Evolutionary conservation across 1,140 invertebrate genomes (phyloP).

Genomic region (Drosophila kepulauana): DNA sequence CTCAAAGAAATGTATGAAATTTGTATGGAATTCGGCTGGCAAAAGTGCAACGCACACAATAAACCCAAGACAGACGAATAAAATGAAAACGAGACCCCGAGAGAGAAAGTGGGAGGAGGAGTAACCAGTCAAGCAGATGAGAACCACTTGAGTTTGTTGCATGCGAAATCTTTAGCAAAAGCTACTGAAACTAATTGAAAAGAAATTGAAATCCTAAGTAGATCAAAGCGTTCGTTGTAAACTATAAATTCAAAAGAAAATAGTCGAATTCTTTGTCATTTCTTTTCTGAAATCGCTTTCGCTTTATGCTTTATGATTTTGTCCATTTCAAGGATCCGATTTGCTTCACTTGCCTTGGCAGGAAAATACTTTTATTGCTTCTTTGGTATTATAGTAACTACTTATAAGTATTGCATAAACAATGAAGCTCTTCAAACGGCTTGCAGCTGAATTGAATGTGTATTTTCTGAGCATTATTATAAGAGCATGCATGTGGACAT

Average conservation of each 20-base stretch:
- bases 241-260: not conserved
- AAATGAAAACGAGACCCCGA: not conserved
- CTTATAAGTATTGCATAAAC: conserved; percentile 1
- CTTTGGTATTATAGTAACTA: not conserved
- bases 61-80: not conserved
- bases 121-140: not conserved
- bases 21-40: conserved; percentile 64
- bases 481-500: not conserved
- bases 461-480: not conserved
- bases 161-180: not conserved
- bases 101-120: not conserved
- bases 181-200: conserved; percentile 1
- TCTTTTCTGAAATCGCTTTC: not conserved
- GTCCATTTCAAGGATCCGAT: conserved; percentile 5
- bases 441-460: not conserved
- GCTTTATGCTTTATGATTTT: conserved; percentile 3
- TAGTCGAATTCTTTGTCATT: not conserved
- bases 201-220: conserved; percentile 1
- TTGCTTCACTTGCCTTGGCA: conserved; percentile 9
- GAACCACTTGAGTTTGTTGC: conserved; percentile 12
- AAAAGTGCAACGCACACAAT: conserved; percentile 67
- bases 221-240: not conserved
- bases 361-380: conserved; percentile 11
- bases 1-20: conserved; percentile 80
- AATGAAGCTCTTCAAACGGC: not conserved